These are phyloP conservation scores for Oreochromis mossambicus DNA, from an alignment of 2,797 vertebrate genomes.

Conservation along the genomic window DNA sequence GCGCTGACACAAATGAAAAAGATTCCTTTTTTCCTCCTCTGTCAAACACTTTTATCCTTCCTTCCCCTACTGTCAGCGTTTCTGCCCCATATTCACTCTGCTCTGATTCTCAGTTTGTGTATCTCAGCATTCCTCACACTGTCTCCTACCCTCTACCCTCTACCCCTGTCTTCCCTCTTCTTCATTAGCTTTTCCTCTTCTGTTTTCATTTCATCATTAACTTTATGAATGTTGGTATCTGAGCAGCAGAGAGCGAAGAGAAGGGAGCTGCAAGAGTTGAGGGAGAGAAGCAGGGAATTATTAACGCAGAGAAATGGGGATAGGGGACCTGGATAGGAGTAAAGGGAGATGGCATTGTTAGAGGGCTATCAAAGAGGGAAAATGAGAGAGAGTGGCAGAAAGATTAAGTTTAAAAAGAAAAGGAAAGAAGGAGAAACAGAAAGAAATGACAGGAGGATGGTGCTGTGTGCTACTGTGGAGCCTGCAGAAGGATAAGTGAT, in stretches of 20 bases:
- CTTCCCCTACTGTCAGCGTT: slow-evolving; percentile 59
- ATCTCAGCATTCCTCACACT: slow-evolving; percentile 47
- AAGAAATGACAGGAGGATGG: slow-evolving; percentile 12
- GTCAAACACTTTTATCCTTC: slow-evolving; percentile 66
- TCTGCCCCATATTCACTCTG: slow-evolving; percentile 32
- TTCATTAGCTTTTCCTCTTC: slow-evolving; percentile 52
- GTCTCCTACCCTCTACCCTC: slow-evolving; percentile 18
- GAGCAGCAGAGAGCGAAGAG: slow-evolving; percentile 11
- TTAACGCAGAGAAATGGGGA: neutral
- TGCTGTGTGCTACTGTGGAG: slow-evolving; percentile 34
- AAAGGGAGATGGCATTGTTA: slow-evolving; percentile 10
- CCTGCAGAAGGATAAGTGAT: slow-evolving; percentile 61
- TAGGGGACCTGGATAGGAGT: neutral
- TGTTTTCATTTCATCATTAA: slow-evolving; percentile 55
- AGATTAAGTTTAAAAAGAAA: slow-evolving; percentile 19
- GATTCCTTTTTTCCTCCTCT: slow-evolving; percentile 30
- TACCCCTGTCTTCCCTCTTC: slow-evolving; percentile 36
- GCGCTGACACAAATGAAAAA: slow-evolving; percentile 66
- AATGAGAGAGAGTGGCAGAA: neutral
- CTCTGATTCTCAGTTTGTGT: slow-evolving; percentile 50
- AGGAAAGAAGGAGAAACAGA: neutral
- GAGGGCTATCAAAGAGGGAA: slow-evolving; percentile 12
- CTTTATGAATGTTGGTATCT: slow-evolving; percentile 37
- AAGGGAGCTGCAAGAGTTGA: neutral
- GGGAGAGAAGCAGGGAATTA: neutral